Evolutionary conservation across 2,113 vertebrate species (phyloP).

Genomic region (Dunckerocampus dactyliophorus): DNA sequence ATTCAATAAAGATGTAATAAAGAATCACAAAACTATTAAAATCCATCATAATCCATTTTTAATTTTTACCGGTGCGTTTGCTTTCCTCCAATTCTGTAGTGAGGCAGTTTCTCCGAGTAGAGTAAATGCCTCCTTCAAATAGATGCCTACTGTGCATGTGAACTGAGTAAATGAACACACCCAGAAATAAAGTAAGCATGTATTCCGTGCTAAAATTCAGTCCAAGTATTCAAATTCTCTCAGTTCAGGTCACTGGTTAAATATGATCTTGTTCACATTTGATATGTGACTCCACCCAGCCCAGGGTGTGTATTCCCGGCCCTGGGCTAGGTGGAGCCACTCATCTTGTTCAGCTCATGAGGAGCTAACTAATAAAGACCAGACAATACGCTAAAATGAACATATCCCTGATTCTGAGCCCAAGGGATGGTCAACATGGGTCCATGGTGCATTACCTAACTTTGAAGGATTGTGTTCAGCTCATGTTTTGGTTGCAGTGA

Average conservation of each 20-base stretch:
- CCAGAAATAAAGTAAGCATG: too few species aligned
- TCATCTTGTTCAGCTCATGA: conserved; percentile 43
- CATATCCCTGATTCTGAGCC: conserved; percentile 46
- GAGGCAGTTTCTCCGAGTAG: too few species aligned
- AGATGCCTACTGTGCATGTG: too few species aligned
- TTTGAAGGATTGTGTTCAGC: conserved; percentile 45
- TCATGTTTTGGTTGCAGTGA: conserved; percentile 52
- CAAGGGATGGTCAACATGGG: conserved; percentile 54
- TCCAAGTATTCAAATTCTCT: conserved; percentile 19
- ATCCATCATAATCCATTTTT: too few species aligned
- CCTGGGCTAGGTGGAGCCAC: conserved; percentile 35
- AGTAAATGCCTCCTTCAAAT: too few species aligned
- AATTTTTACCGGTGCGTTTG: too few species aligned
- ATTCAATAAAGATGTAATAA: too few species aligned
- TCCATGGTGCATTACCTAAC: conserved; percentile 57
- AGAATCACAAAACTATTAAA: too few species aligned
- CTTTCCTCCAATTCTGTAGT: too few species aligned
- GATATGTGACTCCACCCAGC: conserved; percentile 16
- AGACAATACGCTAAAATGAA: conserved; percentile 53
- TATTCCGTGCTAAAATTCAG: not conserved
- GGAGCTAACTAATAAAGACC: conserved; percentile 52
- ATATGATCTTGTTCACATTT: conserved; percentile 39
- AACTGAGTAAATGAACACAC: too few species aligned
- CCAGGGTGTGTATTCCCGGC: not conserved
- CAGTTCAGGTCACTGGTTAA: conserved; percentile 29